Base-by-base conservation (phyloP, 1,140 invertebrate genomes). In the Sipha flava region DNA sequence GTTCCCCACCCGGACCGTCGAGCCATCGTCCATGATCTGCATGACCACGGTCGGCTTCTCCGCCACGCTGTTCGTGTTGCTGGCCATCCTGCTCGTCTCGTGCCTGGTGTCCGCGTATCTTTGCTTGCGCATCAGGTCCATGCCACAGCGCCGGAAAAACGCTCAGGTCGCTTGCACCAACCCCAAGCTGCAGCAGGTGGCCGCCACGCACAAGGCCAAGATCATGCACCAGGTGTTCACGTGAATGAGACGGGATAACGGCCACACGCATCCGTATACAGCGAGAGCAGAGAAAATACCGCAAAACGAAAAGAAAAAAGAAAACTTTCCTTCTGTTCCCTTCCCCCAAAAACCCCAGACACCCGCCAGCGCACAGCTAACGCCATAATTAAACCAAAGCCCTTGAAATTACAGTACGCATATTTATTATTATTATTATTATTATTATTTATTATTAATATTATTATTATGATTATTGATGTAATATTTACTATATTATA, bases 21-120 rank as follows among this genome's bases (percentile, higher is more conserved):
- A 80, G 82, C 89, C 90, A 7, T 59, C 83, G 10, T 90, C 90
- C 21, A 87, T 94, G 81, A 94, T 97, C 79, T 97, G 95, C 85
- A 95, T 97, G 93, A 96, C 94, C 1, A 95, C 94, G 2, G 92
- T 93, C 16, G 93, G 94, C 0, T 96, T 96, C 84, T 92, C 94
- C 45, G 91, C 93, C 7, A 94, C 93, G 10, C 87, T 96, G 10
- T 89, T 95, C 43, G 88, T 95, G 16, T 87, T 96, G 4, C 87
- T 96, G 37, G 90, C 89, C 59, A 91, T 95, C 57, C 86, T 96
- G 64, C 86, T 96, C 26, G 90, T 91, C 57, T 95, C 94, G 3
- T 95, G 93, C 84, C 87, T 94, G 14, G 87, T 95, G 49, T 95
- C 94, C 29, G 91, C 92, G 2, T 92, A 95, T 81, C 88, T 96